These are phyloP conservation scores for Phthorimaea operculella DNA, from an alignment of 1,140 invertebrate species.

Conservation along the genomic window DNA sequence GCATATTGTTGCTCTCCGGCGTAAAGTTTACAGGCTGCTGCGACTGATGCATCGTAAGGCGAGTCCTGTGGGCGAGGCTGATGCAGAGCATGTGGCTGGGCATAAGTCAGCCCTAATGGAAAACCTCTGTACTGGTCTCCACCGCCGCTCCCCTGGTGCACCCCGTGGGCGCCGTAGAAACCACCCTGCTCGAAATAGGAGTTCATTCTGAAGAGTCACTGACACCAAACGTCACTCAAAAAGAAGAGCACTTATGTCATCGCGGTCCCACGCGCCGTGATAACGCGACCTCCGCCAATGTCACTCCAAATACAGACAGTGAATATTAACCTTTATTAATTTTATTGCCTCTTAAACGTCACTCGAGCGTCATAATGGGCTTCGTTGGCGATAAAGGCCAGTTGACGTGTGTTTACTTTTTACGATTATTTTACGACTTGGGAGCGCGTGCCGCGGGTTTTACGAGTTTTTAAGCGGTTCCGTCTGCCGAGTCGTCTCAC, in stretches of 20 bases:
- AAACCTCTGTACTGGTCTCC: conserved; percentile 83
- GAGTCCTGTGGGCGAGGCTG: conserved; percentile 86
- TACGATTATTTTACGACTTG: conserved; percentile 67
- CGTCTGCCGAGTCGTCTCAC: conserved; percentile 31
- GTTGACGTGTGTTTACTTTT: conserved; percentile 64
- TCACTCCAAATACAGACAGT: conserved; percentile 46
- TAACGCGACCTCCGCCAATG: conserved; percentile 59
- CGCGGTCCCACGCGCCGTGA: conserved; percentile 53
- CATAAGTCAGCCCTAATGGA: conserved; percentile 86
- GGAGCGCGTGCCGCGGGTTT: conserved; percentile 56
- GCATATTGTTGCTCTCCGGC: conserved; percentile 77
- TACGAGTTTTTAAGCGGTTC: conserved; percentile 60
- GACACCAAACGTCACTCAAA: conserved; percentile 53
- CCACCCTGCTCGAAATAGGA: conserved; percentile 95
- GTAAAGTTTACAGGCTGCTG: conserved; percentile 86
- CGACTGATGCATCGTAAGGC: conserved; percentile 88
- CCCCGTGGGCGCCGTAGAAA: conserved; percentile 91
- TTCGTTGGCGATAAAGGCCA: conserved; percentile 59
- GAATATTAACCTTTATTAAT: conserved; percentile 61
- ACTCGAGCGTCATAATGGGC: conserved; percentile 65
- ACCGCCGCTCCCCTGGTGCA: conserved; percentile 76
- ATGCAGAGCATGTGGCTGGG: conserved; percentile 84
- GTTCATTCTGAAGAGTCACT: conserved; percentile 79
- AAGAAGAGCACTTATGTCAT: conserved; percentile 59
- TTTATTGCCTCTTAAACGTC: conserved; percentile 66